These are phyloP conservation scores for Zaprionus vittiger DNA, from an alignment of 1,140 invertebrate genomes.

Conservation along the genomic window DNA sequence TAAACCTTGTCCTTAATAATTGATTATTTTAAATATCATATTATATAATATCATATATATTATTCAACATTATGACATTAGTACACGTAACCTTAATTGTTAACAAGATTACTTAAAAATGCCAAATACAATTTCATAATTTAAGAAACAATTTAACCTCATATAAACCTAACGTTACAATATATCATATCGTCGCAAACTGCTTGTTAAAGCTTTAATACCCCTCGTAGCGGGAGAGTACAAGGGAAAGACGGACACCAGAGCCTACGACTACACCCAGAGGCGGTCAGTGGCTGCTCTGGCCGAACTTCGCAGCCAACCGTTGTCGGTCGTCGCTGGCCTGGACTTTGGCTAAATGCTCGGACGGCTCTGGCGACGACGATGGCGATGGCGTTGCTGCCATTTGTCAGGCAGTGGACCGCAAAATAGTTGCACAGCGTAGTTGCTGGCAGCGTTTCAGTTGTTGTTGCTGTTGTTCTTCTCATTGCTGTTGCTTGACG, in stretches of 20 bases:
- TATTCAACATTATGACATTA: too few species aligned
- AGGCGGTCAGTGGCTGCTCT: slow-evolving; percentile 31
- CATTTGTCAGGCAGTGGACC: slow-evolving; percentile 79
- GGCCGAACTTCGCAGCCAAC: slow-evolving; percentile 42
- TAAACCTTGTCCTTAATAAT: too few species aligned
- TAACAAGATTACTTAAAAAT: too few species aligned
- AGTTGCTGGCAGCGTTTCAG: slow-evolving; percentile 43
- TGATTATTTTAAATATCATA: not conserved
- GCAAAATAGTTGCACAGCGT: slow-evolving; percentile 75
- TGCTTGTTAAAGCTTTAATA: not conserved
- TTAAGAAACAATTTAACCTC: too few species aligned
- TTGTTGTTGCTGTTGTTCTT: slow-evolving; percentile 32
- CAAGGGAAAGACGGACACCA: slow-evolving; percentile 25
- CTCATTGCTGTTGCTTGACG: slow-evolving; percentile 60
- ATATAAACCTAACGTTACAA: too few species aligned
- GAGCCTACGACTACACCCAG: slow-evolving; percentile 39
- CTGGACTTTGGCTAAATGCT: slow-evolving; percentile 79
- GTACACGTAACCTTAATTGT: too few species aligned
- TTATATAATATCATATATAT: not conserved
- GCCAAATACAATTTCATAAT: too few species aligned
- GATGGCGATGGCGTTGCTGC: slow-evolving; percentile 69
- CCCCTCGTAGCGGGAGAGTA: slow-evolving; percentile 11
- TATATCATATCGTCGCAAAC: too few species aligned
- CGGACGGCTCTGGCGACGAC: slow-evolving; percentile 19
- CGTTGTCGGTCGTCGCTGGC: slow-evolving; percentile 15